These are phyloP conservation scores for Tetrax tetrax DNA, from an alignment of 2,113 vertebrate genomes.

Conservation along the genomic window DNA sequence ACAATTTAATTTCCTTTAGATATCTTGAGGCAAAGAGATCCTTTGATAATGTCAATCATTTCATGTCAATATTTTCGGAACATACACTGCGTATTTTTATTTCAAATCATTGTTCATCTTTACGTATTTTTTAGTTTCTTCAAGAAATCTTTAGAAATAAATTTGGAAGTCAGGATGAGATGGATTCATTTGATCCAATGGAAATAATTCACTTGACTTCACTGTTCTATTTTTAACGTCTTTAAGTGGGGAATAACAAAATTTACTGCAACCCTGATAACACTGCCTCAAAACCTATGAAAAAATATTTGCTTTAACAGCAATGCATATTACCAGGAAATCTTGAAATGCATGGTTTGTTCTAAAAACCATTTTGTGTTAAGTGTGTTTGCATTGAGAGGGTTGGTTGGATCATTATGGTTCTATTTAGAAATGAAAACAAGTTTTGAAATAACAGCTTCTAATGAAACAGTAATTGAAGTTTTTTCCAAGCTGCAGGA, in stretches of 20 bases:
- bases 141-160: constrained; percentile 10
- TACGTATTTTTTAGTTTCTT: constrained; percentile 8
- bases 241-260: neutral
- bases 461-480: constrained; percentile 13
- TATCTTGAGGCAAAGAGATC: constrained; percentile 42
- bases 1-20: constrained; percentile 7
- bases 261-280: neutral
- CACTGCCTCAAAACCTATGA: neutral
- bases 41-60: constrained; percentile 41
- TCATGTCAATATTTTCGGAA: constrained; percentile 7
- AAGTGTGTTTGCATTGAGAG: neutral
- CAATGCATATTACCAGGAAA: neutral
- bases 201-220: neutral
- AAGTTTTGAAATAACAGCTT: constrained; percentile 37
- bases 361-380: neutral
- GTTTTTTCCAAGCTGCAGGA: neutral
- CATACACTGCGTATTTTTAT: neutral
- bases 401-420: neutral
- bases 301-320: constrained; percentile 10
- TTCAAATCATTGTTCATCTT: neutral
- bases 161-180: neutral
- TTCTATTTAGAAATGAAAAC: constrained; percentile 27
- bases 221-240: neutral
- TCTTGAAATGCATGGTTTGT: neutral
- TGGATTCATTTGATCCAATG: neutral